These are phyloP conservation scores for Lacanobia wlatinum DNA, from an alignment of 2,888 invertebrate genomes.

Conservation along the genomic window DNA sequence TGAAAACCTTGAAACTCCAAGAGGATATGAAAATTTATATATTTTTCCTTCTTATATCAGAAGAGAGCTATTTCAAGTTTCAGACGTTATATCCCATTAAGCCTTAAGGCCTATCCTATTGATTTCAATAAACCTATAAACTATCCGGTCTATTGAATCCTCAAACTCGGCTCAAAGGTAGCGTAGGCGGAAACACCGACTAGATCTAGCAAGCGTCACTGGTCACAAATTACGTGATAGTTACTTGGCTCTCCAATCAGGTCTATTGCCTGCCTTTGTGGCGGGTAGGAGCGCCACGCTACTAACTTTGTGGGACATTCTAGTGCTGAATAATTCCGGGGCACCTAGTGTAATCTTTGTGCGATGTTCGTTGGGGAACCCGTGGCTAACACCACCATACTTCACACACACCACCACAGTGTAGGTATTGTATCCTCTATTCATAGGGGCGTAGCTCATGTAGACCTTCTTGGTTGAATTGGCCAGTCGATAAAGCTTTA, in stretches of 20 bases:
- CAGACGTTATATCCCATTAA: not conserved
- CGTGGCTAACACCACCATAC: too few relatives aligned
- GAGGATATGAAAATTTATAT: not conserved
- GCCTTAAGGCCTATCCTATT: not conserved
- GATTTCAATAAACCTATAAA: slow-evolving; percentile 13
- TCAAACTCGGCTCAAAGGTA: slow-evolving; percentile 46
- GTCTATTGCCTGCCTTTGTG: slow-evolving; percentile 60
- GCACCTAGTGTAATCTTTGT: not conserved
- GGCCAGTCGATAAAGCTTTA: too few relatives aligned
- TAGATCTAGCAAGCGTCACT: slow-evolving; percentile 44
- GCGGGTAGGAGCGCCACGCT: slow-evolving; percentile 30
- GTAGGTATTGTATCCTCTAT: too few relatives aligned
- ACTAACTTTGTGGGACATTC: slow-evolving; percentile 28
- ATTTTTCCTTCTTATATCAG: not conserved
- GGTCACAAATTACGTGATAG: slow-evolving; percentile 59
- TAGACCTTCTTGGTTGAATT: too few relatives aligned
- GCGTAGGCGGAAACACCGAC: slow-evolving; percentile 19
- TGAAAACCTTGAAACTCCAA: not conserved
- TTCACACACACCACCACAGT: too few relatives aligned
- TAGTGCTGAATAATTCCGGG: not conserved
- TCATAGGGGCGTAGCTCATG: too few relatives aligned
- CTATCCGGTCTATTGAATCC: slow-evolving; percentile 21
- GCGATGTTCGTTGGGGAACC: not conserved
- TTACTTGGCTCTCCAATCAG: slow-evolving; percentile 61
- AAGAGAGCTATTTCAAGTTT: not conserved